A percentile compares a stretch with the other conserved stretches of the same genome.
Evolutionary conservation across 1,140 invertebrate genomes (phyloP).

Genomic region (Tribolium madens): DNA sequence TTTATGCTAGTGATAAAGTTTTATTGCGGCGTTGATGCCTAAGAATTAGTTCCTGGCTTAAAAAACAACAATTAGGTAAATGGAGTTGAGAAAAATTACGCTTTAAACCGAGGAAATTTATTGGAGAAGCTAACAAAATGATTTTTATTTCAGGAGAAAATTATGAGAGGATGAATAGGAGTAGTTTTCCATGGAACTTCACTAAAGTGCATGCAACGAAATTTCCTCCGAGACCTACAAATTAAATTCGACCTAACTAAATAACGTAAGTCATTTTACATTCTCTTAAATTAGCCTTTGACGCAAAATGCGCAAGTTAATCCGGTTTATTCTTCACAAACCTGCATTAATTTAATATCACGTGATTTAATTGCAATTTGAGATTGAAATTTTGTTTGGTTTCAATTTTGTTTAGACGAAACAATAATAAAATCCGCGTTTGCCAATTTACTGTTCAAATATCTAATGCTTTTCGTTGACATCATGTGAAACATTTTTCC

Average conservation of each 20-base stretch:
- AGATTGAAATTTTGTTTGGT: slow-evolving; percentile 32
- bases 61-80: slow-evolving; percentile 23
- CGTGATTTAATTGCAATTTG: slow-evolving; percentile 1
- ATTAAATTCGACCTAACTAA: slow-evolving; percentile 15
- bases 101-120: too few species aligned
- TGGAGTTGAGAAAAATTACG: background rate
- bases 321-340: slow-evolving; percentile 11
- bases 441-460: slow-evolving; percentile 34
- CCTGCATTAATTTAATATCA: slow-evolving; percentile 23
- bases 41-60: slow-evolving; percentile 14
- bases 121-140: background rate
- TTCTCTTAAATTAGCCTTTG: slow-evolving; percentile 23
- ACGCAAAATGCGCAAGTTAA: slow-evolving; percentile 3
- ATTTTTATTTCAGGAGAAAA: background rate
- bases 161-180: background rate
- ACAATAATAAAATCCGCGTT: slow-evolving; percentile 31
- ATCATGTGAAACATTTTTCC: too few species aligned
- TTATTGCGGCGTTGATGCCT: slow-evolving; percentile 11
- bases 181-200: background rate
- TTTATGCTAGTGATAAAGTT: slow-evolving; percentile 17
- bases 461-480: too few species aligned
- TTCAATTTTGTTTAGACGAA: slow-evolving; percentile 21
- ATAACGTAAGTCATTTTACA: slow-evolving; percentile 26
- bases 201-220: slow-evolving; percentile 23
- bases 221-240: slow-evolving; percentile 24